A percentile compares a stretch with the other conserved stretches of the same genome.
Evolutionary conservation across 2,797 vertebrate species (phyloP).

Genomic region (Cuniculus paca): DNA sequence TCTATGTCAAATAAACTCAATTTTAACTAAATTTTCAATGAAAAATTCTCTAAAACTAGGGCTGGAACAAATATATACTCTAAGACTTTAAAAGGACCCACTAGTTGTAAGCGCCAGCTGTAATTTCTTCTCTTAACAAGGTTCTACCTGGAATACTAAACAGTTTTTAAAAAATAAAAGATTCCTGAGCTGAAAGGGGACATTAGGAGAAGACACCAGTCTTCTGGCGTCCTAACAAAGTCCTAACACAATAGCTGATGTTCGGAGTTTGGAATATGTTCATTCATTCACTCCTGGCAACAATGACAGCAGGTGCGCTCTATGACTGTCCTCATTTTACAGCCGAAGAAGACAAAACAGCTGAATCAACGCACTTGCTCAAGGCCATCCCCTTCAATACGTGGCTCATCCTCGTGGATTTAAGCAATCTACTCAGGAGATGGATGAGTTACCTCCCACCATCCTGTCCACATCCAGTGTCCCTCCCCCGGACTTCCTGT

Average conservation of each 20-base stretch:
- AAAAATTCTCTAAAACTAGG: slow-evolving; percentile 54
- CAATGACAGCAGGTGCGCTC: neutral
- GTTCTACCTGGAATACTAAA: slow-evolving; percentile 33
- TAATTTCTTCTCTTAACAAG: slow-evolving; percentile 61
- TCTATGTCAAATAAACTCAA: slow-evolving; percentile 33
- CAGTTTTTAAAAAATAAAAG: neutral
- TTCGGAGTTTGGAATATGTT: neutral
- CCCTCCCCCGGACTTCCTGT: neutral
- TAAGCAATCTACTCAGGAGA: neutral
- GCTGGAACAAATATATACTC: slow-evolving; percentile 48
- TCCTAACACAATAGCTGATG: neutral
- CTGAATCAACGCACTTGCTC: neutral
- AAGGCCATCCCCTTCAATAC: neutral
- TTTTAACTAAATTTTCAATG: slow-evolving; percentile 73
- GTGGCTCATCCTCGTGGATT: neutral
- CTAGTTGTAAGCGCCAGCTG: slow-evolving; percentile 62
- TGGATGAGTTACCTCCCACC: neutral
- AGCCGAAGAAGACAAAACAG: neutral
- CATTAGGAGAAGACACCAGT: neutral
- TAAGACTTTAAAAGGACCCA: slow-evolving; percentile 61
- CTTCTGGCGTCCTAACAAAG: too few relatives aligned
- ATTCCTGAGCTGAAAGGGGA: neutral
- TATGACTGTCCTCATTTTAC: neutral
- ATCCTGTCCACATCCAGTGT: neutral
- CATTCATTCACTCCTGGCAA: neutral